Percentiles rank a stretch among this genome's conserved stretches.
Evolutionary conservation across 2,888 invertebrate species (phyloP).

Genomic region (Cremastobaeus sp.): DNA sequence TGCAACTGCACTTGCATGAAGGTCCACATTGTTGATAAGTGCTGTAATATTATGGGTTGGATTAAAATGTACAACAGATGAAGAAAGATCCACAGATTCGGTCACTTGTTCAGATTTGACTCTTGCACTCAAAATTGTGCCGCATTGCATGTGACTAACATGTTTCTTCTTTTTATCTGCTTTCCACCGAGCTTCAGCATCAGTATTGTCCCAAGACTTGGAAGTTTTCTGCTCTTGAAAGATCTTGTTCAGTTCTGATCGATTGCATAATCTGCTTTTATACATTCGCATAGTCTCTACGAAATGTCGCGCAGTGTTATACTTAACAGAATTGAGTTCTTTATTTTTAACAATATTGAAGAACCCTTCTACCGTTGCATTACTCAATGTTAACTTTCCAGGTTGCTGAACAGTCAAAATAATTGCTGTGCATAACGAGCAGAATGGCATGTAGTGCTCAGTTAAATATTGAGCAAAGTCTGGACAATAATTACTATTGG

Average conservation of each 20-base stretch:
- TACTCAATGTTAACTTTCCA: conserved; percentile 6
- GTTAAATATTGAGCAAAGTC: background rate
- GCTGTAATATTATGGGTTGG: background rate
- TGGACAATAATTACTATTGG: background rate
- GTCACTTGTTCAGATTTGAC: background rate
- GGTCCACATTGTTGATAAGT: no score
- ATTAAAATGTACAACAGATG: background rate
- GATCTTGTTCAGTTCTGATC: background rate
- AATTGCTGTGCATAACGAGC: background rate
- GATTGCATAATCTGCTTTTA: background rate
- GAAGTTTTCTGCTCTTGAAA: background rate
- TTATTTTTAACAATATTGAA: conserved; percentile 4
- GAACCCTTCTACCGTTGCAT: conserved; percentile 1
- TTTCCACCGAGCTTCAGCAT: background rate
- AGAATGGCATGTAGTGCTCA: background rate
- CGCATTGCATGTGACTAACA: background rate
- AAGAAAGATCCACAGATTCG: background rate
- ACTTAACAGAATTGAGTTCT: background rate
- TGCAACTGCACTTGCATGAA: no score
- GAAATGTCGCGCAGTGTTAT: background rate
- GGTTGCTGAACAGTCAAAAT: conserved; percentile 2
- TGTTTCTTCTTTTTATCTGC: background rate
- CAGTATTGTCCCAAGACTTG: background rate
- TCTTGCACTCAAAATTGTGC: background rate
- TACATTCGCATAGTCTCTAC: background rate